Percentiles rank a stretch among this genome's conserved stretches.
These are phyloP conservation scores for Nicator chloris DNA, from an alignment of 2,113 vertebrate species.

Conservation along the genomic window DNA sequence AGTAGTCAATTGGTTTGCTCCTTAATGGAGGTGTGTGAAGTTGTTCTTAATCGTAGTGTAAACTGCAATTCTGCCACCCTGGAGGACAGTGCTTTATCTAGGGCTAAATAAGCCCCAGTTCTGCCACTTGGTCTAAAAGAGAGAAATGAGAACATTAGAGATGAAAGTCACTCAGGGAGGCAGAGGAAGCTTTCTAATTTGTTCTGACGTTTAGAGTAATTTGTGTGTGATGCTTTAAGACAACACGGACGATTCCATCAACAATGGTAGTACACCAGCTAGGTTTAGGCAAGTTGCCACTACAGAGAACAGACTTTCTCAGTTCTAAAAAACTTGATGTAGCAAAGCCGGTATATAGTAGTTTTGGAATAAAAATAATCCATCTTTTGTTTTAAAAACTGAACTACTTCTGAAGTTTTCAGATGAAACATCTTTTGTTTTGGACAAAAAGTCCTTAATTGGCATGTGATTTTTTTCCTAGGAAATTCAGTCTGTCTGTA, in stretches of 20 bases:
- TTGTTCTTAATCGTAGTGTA: neutral
- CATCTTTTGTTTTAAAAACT: neutral
- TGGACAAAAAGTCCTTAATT: neutral
- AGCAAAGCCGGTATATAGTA: neutral
- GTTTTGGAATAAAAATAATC: neutral
- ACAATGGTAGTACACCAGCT: neutral
- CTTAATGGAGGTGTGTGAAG: neutral
- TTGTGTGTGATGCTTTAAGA: conserved; percentile 27
- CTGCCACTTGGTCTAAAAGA: neutral
- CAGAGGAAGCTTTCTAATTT: neutral
- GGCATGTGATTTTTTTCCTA: neutral
- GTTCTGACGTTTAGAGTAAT: conserved; percentile 23
- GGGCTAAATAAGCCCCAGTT: neutral
- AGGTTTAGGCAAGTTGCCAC: neutral
- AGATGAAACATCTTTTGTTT: neutral
- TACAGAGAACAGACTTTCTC: neutral
- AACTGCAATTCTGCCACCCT: neutral
- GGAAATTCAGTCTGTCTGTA: neutral
- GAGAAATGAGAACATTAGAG: neutral
- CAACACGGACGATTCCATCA: neutral
- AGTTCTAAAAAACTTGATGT: neutral
- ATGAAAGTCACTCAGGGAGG: neutral
- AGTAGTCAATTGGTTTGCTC: conserved; percentile 63
- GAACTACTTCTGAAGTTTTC: neutral
- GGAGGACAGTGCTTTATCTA: neutral